These are phyloP conservation scores for Agrenia bidenticulata DNA, from an alignment of 2,888 invertebrate genomes.

Conservation along the genomic window DNA sequence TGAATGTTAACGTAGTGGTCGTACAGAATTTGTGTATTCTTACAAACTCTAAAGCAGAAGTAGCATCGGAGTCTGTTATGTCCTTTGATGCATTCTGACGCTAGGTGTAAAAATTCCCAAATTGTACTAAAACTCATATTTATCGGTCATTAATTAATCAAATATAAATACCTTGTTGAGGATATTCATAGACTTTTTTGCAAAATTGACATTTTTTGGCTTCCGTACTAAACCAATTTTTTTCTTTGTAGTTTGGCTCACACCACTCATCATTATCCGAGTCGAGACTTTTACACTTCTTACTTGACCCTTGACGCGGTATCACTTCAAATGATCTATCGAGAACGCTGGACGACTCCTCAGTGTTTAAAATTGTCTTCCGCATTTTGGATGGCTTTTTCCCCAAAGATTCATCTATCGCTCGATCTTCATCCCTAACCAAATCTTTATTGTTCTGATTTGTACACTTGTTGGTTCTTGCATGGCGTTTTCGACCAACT, in stretches of 20 bases:
- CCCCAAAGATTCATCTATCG: too few species aligned
- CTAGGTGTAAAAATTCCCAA: neutral
- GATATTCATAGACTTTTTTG: slow-evolving; percentile 17
- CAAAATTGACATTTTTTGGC: slow-evolving; percentile 33
- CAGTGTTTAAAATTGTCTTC: too few species aligned
- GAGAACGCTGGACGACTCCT: too few species aligned
- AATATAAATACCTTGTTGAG: slow-evolving; percentile 6
- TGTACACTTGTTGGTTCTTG: too few species aligned
- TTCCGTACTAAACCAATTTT: slow-evolving; percentile 32
- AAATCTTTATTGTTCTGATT: too few species aligned
- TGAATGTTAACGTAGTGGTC: slow-evolving; percentile 40
- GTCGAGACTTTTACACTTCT: neutral
- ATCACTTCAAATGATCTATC: too few species aligned
- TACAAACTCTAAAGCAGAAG: slow-evolving; percentile 45
- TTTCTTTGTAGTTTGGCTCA: slow-evolving; percentile 29
- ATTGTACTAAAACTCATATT: too few species aligned
- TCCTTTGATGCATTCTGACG: slow-evolving; percentile 25
- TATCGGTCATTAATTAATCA: too few species aligned
- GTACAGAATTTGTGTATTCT: slow-evolving; percentile 46
- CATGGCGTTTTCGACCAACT: too few species aligned
- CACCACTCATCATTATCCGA: slow-evolving; percentile 23
- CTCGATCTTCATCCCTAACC: too few species aligned
- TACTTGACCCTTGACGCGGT: too few species aligned
- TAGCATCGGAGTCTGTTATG: slow-evolving; percentile 45
- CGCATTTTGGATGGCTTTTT: too few species aligned